Evolutionary conservation across 2,113 vertebrate species (phyloP).

Genomic region (Etheostoma cragini): DNA sequence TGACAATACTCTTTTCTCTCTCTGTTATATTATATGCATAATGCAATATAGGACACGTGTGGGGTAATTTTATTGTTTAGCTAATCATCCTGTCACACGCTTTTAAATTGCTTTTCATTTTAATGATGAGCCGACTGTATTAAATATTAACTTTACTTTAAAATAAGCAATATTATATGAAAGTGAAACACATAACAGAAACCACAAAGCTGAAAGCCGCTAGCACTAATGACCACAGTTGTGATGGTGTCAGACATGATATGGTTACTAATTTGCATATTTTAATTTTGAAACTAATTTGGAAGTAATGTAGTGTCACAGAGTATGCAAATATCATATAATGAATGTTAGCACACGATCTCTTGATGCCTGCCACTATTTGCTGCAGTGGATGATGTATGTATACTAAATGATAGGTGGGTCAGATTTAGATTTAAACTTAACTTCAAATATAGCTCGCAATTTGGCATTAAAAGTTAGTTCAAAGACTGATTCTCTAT

Average conservation of each 20-base stretch:
- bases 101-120: neutral
- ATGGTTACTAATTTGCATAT: constrained; percentile 65
- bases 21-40: neutral
- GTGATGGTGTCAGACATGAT: constrained; percentile 61
- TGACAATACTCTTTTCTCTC: neutral
- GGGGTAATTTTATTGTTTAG: neutral
- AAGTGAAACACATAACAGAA: constrained; percentile 18
- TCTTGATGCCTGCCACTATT: constrained; percentile 50
- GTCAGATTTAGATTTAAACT: constrained; percentile 22
- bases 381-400: constrained; percentile 39
- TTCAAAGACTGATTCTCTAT: neutral
- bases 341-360: constrained; percentile 59
- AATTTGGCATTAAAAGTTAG: constrained; percentile 1
- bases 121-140: neutral
- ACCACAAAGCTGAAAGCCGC: constrained; percentile 12
- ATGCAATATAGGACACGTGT: neutral
- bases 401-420: constrained; percentile 22
- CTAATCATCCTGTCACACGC: neutral
- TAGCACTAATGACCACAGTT: constrained; percentile 36
- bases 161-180: constrained; percentile 4
- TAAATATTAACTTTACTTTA: neutral
- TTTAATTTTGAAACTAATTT: constrained; percentile 76
- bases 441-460: constrained; percentile 1
- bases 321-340: constrained; percentile 64
- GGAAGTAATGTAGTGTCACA: constrained; percentile 68